A percentile compares a stretch with the other conserved stretches of the same genome.
Evolutionary conservation across 2,113 vertebrate genomes (phyloP).

Genomic region (Pipa parva): DNA sequence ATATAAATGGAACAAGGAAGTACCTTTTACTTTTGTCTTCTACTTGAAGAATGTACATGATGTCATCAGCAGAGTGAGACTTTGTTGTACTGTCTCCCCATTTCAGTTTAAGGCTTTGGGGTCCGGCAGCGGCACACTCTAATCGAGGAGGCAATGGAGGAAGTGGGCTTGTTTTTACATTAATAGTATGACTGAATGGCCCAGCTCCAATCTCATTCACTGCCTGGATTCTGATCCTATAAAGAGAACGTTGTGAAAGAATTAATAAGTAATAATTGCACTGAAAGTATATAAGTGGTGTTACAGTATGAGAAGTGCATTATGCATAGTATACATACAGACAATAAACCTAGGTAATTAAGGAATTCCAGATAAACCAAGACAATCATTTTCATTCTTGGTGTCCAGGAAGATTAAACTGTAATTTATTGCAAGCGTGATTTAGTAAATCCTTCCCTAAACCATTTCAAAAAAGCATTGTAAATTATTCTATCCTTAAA

Average conservation of each 20-base stretch:
- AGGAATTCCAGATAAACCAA: conserved; percentile 17
- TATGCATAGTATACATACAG: too few relatives aligned
- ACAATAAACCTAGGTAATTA: not conserved
- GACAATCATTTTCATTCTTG: not conserved
- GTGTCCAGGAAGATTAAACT: too few relatives aligned
- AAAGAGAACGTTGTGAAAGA: not conserved
- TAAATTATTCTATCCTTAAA: too few relatives aligned
- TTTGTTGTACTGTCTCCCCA: conserved; percentile 86
- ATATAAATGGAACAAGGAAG: conserved; percentile 8
- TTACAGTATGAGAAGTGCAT: too few relatives aligned
- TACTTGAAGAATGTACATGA: conserved; percentile 86
- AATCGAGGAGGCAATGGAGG: conserved; percentile 87
- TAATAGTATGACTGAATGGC: conserved; percentile 78
- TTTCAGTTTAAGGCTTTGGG: conserved; percentile 94
- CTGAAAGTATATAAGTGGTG: not conserved
- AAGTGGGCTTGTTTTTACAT: conserved; percentile 80
- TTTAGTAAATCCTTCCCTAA: too few relatives aligned
- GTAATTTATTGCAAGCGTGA: too few relatives aligned
- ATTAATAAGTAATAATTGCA: not conserved
- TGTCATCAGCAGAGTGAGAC: conserved; percentile 67
- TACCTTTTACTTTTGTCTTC: conserved; percentile 93
- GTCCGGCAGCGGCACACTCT: conserved; percentile 87
- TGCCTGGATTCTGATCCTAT: conserved; percentile 86
- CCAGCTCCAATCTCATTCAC: conserved; percentile 87
- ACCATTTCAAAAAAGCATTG: too few relatives aligned